Base-by-base conservation (phyloP, 2,797 vertebrate genomes). In the Halcyon smyrnensis region DNA sequence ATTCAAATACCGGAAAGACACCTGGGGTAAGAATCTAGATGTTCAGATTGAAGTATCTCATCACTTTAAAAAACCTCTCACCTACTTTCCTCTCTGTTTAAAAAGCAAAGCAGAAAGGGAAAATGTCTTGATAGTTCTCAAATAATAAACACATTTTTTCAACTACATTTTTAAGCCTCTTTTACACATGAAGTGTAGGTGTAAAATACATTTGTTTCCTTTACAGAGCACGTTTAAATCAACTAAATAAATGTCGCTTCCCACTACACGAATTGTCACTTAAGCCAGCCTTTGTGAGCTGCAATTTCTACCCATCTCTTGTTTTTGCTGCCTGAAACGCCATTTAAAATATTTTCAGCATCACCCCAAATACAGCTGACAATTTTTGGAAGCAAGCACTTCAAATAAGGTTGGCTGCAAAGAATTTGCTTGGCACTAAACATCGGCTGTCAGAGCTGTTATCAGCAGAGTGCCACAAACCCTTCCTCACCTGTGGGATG, bases 141-240 rank as follows among this genome's bases (percentile, higher is more conserved):
- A 71, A 78, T 53, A 87, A 54, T 36, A 94, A 90, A 82, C 24
- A 37, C 9, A 0, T 7, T 77, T 56, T 90, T 93, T 77, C 64
- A 65, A 64, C 56, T 74, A 62, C 81, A 83, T 90, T 87, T 92
- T 89, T 51, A 80, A 87, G 73, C 50, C 56, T 77, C 71, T 82
- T 37, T 86, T 64, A 85, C 78, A 60, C 46, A 51, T 12, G 41
- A 92, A 45, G 65, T 91, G 89, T 92, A 81, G 84, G 89, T 89
- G 91, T 84, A 77, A 89, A 94, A 92, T 84, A 25, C 57, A 70
- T 94, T 95, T 95, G 77, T 96, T 93, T 93, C 78, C 71, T 75
- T 95, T 59, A 68, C 45, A 51, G 56, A 81, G 67, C 62, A 87
- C 46, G 15, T 74, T 91, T 87, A 96, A 83, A 89, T 68, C 85